Conservation (phyloP, 2,797 vertebrate genomes). For the Rhynchonycteris naso region DNA sequence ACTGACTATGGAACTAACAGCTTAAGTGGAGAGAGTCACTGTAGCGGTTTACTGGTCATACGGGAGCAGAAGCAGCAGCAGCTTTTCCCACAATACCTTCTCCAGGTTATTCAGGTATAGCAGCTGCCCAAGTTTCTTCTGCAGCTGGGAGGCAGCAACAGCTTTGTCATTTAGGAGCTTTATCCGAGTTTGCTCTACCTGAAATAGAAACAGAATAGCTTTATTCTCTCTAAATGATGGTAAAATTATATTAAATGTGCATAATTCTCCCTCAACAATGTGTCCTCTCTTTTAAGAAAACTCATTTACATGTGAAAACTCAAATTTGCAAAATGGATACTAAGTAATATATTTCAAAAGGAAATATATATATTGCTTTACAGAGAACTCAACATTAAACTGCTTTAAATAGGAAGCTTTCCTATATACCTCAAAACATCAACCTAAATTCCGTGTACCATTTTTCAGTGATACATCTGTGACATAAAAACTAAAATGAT, state of each 20-base stretch:
- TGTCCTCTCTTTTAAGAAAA: not conserved
- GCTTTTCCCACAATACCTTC: slow-evolving; percentile 88
- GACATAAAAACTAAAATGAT: not conserved
- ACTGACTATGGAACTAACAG: not conserved
- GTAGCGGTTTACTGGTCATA: not conserved
- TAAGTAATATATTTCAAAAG: slow-evolving; percentile 30
- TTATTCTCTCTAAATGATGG: slow-evolving; percentile 21
- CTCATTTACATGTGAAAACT: slow-evolving; percentile 1
- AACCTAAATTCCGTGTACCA: not conserved
- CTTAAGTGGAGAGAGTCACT: slow-evolving; percentile 16
- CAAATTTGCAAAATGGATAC: slow-evolving; percentile 7
- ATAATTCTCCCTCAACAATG: not conserved
- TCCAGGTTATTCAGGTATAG: slow-evolving; percentile 98
- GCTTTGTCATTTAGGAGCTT: slow-evolving; percentile 98
- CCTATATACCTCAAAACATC: not conserved
- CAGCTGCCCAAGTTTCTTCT: slow-evolving; percentile 98
- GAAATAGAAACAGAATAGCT: slow-evolving; percentile 28
- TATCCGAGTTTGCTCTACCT: slow-evolving; percentile 98
- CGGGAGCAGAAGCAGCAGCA: not conserved
- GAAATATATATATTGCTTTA: not conserved
- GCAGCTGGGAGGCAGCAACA: slow-evolving; percentile 96
- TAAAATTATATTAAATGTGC: not conserved
- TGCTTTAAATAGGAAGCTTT: not conserved
- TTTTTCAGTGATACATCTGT: not conserved
- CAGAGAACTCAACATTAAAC: not conserved